Evolutionary conservation across 2,888 invertebrate species (phyloP).

Genomic region (Slavum lentiscoides): DNA sequence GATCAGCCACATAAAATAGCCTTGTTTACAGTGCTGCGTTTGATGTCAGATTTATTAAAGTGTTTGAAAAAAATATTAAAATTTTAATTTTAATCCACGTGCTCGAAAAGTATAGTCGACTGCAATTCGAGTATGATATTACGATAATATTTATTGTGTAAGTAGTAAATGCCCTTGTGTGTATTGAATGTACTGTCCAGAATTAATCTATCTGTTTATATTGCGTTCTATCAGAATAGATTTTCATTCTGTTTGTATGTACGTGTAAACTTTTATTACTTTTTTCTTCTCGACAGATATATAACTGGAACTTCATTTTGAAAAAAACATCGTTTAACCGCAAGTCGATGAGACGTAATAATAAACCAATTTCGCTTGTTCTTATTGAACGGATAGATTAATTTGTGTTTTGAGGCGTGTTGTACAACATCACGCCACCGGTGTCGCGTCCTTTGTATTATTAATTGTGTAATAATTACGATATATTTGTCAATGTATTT

Average conservation of each 20-base stretch:
- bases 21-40: slow-evolving; percentile 8
- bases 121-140: neutral
- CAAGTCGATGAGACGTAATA: too few relatives aligned
- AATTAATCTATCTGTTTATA: neutral
- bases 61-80: neutral
- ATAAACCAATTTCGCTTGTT: too few relatives aligned
- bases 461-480: slow-evolving; percentile 4
- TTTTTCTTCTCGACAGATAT: too few relatives aligned
- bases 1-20: slow-evolving; percentile 10
- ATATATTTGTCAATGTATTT: slow-evolving; percentile 28
- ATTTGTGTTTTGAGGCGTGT: neutral
- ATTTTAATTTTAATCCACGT: neutral
- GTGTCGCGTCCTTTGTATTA: slow-evolving; percentile 14
- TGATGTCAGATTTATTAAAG: neutral
- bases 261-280: neutral
- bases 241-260: neutral
- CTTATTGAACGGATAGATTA: neutral
- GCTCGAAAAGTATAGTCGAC: neutral
- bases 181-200: neutral
- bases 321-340: too few relatives aligned
- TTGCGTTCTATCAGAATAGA: neutral
- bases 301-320: too few relatives aligned
- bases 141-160: neutral
- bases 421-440: neutral
- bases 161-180: neutral